Base-by-base conservation (phyloP, 1,140 invertebrate species). In the Leptonema lineaticorne region DNA sequence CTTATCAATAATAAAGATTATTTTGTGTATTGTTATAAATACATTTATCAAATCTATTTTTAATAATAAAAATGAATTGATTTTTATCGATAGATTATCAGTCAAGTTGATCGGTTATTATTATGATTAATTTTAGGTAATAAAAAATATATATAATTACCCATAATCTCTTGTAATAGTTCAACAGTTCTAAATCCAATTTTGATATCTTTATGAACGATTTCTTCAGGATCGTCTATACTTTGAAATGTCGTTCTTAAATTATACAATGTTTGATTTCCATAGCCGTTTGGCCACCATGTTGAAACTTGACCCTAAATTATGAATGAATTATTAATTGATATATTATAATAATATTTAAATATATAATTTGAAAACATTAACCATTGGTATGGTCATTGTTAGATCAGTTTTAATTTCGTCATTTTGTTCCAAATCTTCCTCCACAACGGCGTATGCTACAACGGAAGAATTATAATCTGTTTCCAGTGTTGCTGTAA, bases 251-350 rank as follows among this genome's bases (percentile, higher is more conserved):
- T 81, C 0, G 90, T 81, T 45, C 79, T 81, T 1, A 96, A 76
- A 33, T 84, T 77, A 75, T 97, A 97, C 1, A 98, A 81, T 2
- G 80, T 82, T 78, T 94, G 95, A 14, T 85, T 77, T 26, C 96
- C 96, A 76, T 92, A 92, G 58, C 94, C 96, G 82, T 96, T 96
- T 0, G 97, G 97, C 95, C 95, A 98, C 97, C 96, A 99, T 16
- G 84, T 74, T 30, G 85, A 74, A 1, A 92, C 82, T 37, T 81
- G 62, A 29, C 78, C 69, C 85, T 88, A 48, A 63, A 74, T 69
- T 57, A 70, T 24, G 68, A 58, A 67, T 45, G 14, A 18, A 45
- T 45, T 22, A 16, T 48, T 20, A 48, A 48, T 48, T 4, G 22
- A 48, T 48, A 48, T 20, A 48, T 1, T 20, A 48, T 20, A 48